phyloP scores from a whole-genome alignment of 2,888 invertebrate species.

The Drosophila atripex region DNA sequence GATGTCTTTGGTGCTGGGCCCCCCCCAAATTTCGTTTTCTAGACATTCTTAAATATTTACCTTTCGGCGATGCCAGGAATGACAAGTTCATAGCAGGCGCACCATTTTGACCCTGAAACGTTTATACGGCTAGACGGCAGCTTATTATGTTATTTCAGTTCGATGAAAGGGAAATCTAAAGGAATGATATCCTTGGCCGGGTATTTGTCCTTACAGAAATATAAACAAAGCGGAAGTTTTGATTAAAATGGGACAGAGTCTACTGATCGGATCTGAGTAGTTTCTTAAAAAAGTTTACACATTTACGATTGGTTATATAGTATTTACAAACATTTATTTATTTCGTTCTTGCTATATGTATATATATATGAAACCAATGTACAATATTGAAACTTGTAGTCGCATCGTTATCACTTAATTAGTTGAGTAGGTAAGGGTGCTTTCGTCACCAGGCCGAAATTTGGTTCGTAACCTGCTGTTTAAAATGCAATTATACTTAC shows the following conservation, averaged over 20 bases:
- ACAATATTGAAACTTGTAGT: constrained; percentile 37
- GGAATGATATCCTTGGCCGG: neutral
- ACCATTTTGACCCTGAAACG: constrained; percentile 30
- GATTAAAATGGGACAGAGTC: neutral
- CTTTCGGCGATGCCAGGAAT: constrained; percentile 40
- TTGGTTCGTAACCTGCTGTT: constrained; percentile 17
- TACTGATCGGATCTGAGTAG: neutral
- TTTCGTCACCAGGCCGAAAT: constrained; percentile 16
- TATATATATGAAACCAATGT: constrained; percentile 45
- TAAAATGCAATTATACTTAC: constrained; percentile 31
- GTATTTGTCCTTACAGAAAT: constrained; percentile 3
- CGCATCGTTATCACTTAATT: constrained; percentile 13
- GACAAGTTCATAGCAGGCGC: constrained; percentile 49
- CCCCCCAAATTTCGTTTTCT: constrained; percentile 25
- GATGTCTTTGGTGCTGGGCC: constrained; percentile 4
- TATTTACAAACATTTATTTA: constrained; percentile 51
- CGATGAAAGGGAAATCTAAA: constrained; percentile 36
- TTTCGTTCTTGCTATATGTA: constrained; percentile 23
- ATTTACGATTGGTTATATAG: constrained; percentile 6
- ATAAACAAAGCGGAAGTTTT: constrained; percentile 15
- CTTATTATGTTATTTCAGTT: constrained; percentile 9
- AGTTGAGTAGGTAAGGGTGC: constrained; percentile 23
- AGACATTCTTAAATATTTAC: constrained; percentile 1
- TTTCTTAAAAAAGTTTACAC: too few relatives aligned
- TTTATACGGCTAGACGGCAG: constrained; percentile 28